A percentile compares a stretch with the other conserved stretches of the same genome.
These are phyloP conservation scores for Salpingus planirostris DNA, from an alignment of 2,888 invertebrate species.

Conservation along the genomic window DNA sequence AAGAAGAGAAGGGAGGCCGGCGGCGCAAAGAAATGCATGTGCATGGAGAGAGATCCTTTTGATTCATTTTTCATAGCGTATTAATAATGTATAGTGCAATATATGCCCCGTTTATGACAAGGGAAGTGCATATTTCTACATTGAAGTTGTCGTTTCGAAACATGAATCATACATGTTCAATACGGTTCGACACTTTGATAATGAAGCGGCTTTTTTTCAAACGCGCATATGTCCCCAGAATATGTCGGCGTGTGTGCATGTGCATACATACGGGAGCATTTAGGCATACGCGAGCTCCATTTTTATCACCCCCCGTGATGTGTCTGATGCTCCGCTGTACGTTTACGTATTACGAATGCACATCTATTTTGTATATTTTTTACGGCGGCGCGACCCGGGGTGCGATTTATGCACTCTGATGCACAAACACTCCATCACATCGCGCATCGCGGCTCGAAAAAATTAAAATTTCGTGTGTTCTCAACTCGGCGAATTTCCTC, in stretches of 20 bases:
- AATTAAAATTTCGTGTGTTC: too few species aligned
- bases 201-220: constrained; percentile 35
- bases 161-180: constrained; percentile 43
- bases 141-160: constrained; percentile 40
- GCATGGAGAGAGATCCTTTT: constrained; percentile 26
- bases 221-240: background rate
- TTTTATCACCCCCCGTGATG: constrained; percentile 34
- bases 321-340: too few species aligned
- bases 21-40: constrained; percentile 15
- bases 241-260: background rate
- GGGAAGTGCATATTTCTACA: constrained; percentile 43
- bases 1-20: background rate
- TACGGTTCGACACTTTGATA: constrained; percentile 42
- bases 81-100: constrained; percentile 42
- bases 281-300: constrained; percentile 34
- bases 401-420: constrained; percentile 24
- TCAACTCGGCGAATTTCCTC: too few species aligned
- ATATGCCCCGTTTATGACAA: constrained; percentile 41
- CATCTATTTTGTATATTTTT: constrained; percentile 27
- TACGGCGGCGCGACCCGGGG: constrained; percentile 22
- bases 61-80: constrained; percentile 42
- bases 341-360: constrained; percentile 34
- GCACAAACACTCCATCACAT: too few species aligned
- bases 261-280: constrained; percentile 5
- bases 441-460: too few species aligned